These are phyloP conservation scores for Corythaeola cristata DNA, from an alignment of 2,113 vertebrate genomes.

Conservation along the genomic window DNA sequence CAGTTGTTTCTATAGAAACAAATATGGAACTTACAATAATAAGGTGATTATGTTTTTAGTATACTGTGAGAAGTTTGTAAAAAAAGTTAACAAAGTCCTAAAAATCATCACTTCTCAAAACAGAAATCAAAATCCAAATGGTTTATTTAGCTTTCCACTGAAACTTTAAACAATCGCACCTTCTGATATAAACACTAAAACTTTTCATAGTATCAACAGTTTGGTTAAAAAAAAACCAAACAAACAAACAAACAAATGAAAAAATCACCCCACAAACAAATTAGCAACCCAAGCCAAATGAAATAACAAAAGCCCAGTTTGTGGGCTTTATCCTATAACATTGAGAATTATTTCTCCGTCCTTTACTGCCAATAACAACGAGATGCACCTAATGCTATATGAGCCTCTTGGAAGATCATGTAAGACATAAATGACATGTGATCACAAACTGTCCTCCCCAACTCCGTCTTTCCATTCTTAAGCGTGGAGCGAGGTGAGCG, in stretches of 20 bases:
- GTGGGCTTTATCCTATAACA: not conserved
- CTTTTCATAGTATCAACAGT: not conserved
- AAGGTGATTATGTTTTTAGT: not conserved
- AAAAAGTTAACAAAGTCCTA: not conserved
- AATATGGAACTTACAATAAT: not conserved
- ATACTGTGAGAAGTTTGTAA: not conserved
- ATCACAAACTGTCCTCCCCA: not conserved
- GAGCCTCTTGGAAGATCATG: not conserved
- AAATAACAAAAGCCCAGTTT: not conserved
- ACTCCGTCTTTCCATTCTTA: not conserved
- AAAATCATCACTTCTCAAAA: not conserved
- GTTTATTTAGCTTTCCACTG: not conserved
- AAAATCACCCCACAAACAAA: too few species aligned
- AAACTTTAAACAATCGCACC: not conserved
- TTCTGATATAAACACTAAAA: not conserved
- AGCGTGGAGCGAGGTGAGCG: accelerated
- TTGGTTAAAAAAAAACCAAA: not conserved
- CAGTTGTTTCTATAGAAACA: not conserved
- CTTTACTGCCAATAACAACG: not conserved
- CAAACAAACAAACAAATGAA: too few species aligned
- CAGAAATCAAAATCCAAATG: not conserved
- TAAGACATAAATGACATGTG: not conserved
- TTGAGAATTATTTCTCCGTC: not conserved
- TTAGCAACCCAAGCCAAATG: not conserved
- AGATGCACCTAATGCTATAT: not conserved